Evolutionary conservation across 2,888 invertebrate genomes (phyloP).

Genomic region (Cremastobaeus sp.): DNA sequence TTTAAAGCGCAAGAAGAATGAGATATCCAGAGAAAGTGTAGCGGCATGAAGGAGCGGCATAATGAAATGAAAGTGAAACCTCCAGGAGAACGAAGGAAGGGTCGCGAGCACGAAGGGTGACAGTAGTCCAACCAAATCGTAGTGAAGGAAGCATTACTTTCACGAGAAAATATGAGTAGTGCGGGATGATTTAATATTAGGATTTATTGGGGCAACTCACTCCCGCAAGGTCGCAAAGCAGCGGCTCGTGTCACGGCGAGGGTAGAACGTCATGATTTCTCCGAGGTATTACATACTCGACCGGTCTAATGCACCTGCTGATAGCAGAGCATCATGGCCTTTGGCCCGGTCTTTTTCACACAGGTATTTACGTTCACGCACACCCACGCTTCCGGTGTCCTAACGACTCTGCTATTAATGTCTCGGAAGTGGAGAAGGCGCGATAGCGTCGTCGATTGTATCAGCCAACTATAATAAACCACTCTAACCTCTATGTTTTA

Average conservation of each 20-base stretch:
- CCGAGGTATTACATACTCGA: constrained; percentile 72
- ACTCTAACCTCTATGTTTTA: constrained; percentile 8
- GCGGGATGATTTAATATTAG: constrained; percentile 76
- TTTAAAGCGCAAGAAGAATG: too few relatives aligned
- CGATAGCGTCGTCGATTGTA: constrained; percentile 25
- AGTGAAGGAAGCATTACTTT: constrained; percentile 45
- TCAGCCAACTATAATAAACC: constrained; percentile 22
- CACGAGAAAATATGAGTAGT: constrained; percentile 73
- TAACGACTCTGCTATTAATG: background rate
- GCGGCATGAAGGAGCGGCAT: constrained; percentile 18
- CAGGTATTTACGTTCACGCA: constrained; percentile 7
- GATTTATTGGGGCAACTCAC: constrained; percentile 74
- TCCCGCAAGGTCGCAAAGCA: constrained; percentile 54
- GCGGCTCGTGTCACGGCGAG: constrained; percentile 58
- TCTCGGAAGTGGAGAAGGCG: background rate
- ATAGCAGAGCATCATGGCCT: constrained; percentile 58
- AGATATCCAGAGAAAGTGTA: constrained; percentile 7
- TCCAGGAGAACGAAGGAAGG: constrained; percentile 22
- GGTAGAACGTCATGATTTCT: constrained; percentile 77
- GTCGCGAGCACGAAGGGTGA: constrained; percentile 45
- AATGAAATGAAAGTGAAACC: constrained; percentile 55
- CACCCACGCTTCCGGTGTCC: constrained; percentile 19
- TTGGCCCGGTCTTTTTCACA: constrained; percentile 35
- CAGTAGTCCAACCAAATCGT: constrained; percentile 42
- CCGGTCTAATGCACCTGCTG: constrained; percentile 75